A percentile compares a stretch with the other conserved stretches of the same genome.
These are phyloP conservation scores for Squalus acanthias DNA, from an alignment of 2,797 vertebrate species.

Conservation along the genomic window DNA sequence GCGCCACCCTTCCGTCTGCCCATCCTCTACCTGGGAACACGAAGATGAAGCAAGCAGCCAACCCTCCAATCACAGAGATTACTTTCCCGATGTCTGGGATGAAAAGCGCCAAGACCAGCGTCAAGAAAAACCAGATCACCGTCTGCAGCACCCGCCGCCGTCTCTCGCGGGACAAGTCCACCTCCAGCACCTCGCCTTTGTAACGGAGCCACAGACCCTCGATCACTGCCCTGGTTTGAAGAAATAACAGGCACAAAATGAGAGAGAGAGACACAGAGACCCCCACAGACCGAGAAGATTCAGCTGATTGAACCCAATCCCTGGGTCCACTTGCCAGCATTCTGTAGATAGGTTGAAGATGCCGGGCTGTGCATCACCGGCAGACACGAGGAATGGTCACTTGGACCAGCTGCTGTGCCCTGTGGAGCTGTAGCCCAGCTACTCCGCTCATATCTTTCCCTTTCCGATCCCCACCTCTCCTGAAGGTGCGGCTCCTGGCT, in stretches of 20 bases:
- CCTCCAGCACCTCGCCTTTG: slow-evolving; percentile 76
- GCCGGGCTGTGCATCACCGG: not conserved
- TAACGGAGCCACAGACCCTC: slow-evolving; percentile 94
- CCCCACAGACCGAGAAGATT: not conserved
- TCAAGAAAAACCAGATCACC: slow-evolving; percentile 79
- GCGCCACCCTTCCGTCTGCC: too few relatives aligned
- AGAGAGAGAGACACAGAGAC: not conserved
- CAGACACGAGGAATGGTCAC: not conserved
- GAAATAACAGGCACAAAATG: not conserved
- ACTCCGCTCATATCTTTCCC: too few relatives aligned
- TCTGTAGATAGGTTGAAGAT: not conserved
- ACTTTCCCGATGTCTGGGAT: slow-evolving; percentile 92
- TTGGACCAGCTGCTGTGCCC: not conserved
- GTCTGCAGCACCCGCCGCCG: slow-evolving; percentile 81
- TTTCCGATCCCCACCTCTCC: too few relatives aligned
- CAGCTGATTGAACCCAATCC: not conserved
- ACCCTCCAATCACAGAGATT: slow-evolving; percentile 86
- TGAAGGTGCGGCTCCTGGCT: too few relatives aligned
- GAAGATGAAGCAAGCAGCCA: slow-evolving; percentile 94
- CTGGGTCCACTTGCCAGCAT: not conserved
- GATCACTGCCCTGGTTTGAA: slow-evolving; percentile 71
- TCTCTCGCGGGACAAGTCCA: slow-evolving; percentile 75
- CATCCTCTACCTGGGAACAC: slow-evolving; percentile 75
- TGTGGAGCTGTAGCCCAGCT: too few relatives aligned
- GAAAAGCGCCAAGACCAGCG: slow-evolving; percentile 86